These are phyloP conservation scores for Cantharis flavilabris DNA, from an alignment of 2,888 invertebrate genomes.

Conservation along the genomic window DNA sequence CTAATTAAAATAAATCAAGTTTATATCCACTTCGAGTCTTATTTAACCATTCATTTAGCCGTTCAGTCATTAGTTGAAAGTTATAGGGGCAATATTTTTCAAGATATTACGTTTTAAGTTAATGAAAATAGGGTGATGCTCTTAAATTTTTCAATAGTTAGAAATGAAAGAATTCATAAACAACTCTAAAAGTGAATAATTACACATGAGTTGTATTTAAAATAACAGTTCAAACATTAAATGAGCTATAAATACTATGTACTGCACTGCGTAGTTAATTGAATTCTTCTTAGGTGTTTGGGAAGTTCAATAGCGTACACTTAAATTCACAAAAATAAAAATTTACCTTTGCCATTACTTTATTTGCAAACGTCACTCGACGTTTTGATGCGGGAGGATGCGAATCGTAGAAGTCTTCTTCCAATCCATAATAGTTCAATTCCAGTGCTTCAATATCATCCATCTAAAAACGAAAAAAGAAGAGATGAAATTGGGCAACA, in stretches of 20 bases:
- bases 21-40: neutral
- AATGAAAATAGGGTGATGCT: neutral
- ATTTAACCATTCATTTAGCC: neutral
- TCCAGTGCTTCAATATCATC: constrained; percentile 62
- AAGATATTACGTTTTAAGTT: neutral
- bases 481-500: neutral
- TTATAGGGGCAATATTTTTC: neutral
- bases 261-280: neutral
- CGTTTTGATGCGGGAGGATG: constrained; percentile 59
- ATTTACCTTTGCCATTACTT: constrained; percentile 47
- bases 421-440: constrained; percentile 69
- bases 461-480: constrained; percentile 58
- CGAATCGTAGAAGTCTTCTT: constrained; percentile 73
- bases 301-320: neutral
- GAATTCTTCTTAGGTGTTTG: neutral
- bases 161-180: neutral
- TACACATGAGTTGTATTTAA: neutral
- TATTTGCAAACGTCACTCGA: constrained; percentile 51
- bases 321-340: neutral
- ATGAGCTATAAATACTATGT: neutral
- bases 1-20: neutral
- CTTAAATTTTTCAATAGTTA: neutral
- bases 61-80: neutral
- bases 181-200: neutral
- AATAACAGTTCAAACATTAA: neutral